Conservation (phyloP, 2,113 vertebrate genomes). For the Eulacestoma nigropectus region DNA sequence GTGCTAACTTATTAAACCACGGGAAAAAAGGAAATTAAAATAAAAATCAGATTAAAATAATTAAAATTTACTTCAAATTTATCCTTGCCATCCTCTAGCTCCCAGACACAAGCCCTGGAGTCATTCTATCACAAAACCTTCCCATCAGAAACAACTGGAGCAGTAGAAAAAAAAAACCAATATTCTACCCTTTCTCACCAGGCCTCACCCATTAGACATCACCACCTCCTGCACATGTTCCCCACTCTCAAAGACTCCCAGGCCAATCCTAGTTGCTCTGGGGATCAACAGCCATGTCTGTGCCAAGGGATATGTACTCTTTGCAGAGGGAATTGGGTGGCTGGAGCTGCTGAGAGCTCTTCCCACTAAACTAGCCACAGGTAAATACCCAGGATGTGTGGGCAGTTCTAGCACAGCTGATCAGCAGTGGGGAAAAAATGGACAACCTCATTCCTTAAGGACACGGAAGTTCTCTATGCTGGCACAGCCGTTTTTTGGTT, state of each 20-base stretch:
- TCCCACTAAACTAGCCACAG: not conserved
- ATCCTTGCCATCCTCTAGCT: not conserved
- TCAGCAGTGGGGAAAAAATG: not conserved
- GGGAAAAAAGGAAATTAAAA: not conserved
- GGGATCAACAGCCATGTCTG: not conserved
- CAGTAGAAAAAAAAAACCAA: not conserved
- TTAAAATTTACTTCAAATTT: not conserved
- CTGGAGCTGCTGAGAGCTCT: not conserved
- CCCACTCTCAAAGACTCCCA: not conserved
- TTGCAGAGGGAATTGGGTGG: not conserved
- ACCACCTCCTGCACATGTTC: rapidly evolving
- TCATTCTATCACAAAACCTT: not conserved
- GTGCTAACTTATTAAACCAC: not conserved
- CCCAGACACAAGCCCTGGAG: not conserved
- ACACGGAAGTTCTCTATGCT: not conserved
- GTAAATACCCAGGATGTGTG: not conserved
- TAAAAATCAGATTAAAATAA: not conserved
- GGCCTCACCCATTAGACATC: not conserved
- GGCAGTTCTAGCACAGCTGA: not conserved
- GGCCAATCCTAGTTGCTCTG: not conserved
- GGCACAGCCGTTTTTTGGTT: not conserved
- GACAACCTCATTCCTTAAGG: not conserved
- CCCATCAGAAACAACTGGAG: not conserved
- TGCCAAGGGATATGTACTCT: not conserved
- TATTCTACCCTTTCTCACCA: not conserved